These are phyloP conservation scores for Agrochola macilenta DNA, from an alignment of 2,888 invertebrate species.

Conservation along the genomic window DNA sequence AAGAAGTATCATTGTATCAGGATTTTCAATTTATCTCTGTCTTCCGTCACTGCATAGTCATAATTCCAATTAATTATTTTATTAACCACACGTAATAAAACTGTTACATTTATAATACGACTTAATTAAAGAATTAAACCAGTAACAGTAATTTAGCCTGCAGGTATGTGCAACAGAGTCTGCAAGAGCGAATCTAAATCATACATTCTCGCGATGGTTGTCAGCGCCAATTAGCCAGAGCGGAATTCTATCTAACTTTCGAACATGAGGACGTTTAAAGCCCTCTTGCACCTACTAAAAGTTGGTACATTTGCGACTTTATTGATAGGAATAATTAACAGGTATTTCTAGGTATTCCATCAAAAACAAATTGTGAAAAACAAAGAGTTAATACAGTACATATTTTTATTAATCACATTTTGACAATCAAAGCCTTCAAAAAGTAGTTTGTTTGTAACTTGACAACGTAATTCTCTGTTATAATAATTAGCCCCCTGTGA, in stretches of 20 bases:
- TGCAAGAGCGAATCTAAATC: constrained; percentile 56
- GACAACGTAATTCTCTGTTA: neutral
- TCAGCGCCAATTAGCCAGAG: constrained; percentile 57
- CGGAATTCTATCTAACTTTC: constrained; percentile 50
- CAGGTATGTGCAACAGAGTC: constrained; percentile 53
- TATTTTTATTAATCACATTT: neutral
- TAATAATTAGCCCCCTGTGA: neutral
- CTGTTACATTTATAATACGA: constrained; percentile 36
- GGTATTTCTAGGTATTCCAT: neutral
- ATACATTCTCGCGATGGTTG: constrained; percentile 60
- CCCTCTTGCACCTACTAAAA: neutral
- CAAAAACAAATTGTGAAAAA: neutral
- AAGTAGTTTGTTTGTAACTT: neutral
- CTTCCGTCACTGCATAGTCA: neutral
- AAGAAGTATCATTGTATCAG: neutral
- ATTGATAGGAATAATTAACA: neutral
- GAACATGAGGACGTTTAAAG: constrained; percentile 40
- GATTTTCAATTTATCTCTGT: neutral
- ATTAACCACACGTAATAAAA: constrained; percentile 25
- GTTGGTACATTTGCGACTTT: constrained; percentile 1
- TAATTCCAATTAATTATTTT: constrained; percentile 27
- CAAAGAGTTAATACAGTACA: no score
- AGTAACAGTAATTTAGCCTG: constrained; percentile 47
- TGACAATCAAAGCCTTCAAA: neutral
- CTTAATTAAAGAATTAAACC: constrained; percentile 52